Percentiles rank a stretch among this genome's conserved stretches.
phyloP scores from a whole-genome alignment of 2,888 invertebrate genomes.

The Ellobium chinense region DNA sequence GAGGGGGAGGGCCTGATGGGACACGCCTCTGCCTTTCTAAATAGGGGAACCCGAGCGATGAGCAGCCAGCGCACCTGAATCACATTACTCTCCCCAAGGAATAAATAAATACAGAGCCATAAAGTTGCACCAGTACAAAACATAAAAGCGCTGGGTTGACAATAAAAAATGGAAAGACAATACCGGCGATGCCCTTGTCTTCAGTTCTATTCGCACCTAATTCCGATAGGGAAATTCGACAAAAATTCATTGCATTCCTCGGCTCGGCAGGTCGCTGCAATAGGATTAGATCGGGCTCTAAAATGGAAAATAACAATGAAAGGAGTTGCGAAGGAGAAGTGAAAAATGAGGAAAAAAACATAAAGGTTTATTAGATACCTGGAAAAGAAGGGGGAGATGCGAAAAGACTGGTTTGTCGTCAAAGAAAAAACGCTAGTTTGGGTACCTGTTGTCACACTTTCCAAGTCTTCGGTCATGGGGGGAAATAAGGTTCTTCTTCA shows the following conservation, averaged over 20 bases:
- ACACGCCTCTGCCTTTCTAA: too few relatives aligned
- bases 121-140: constrained; percentile 8
- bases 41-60: too few relatives aligned
- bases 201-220: constrained; percentile 13
- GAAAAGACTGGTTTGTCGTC: too few relatives aligned
- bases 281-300: not conserved
- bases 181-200: constrained; percentile 11
- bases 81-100: not conserved
- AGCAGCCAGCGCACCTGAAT: not conserved
- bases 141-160: constrained; percentile 19
- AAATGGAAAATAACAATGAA: not conserved
- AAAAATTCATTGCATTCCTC: not conserved
- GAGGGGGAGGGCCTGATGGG: too few relatives aligned
- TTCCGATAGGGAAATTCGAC: not conserved
- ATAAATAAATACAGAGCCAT: not conserved
- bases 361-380: too few relatives aligned
- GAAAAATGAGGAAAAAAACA: not conserved
- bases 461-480: too few relatives aligned
- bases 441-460: too few relatives aligned
- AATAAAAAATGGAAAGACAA: constrained; percentile 13
- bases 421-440: too few relatives aligned
- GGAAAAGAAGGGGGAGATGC: too few relatives aligned
- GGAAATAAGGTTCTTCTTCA: too few relatives aligned
- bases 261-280: not conserved
- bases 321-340: not conserved